Base-by-base conservation (phyloP, 2,888 invertebrate genomes). In the Tiliacea aurago region DNA sequence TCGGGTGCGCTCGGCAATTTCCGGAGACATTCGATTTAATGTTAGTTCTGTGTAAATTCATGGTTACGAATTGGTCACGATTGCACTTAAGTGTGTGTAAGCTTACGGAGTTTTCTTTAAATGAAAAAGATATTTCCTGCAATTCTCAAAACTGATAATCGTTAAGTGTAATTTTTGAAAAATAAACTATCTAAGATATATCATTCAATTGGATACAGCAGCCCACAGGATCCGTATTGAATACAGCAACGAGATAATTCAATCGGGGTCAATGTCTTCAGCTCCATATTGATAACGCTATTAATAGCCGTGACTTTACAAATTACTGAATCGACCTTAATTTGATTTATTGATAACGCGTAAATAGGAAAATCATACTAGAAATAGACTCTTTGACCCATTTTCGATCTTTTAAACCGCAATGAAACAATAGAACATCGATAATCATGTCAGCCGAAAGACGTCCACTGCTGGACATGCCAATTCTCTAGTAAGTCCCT, bases 201-300 rank as follows among this genome's bases (percentile, higher is more conserved):
- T 33, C 2, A 53, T 76, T 58, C 28, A 37, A 58, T 63, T 51
- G 49, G 20, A 59, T 20, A 61, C 23, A 45, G 33, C 51, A 15
- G 33, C 56, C 11, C 41, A 66, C 47, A 67, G 78, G 83, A 77
- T 77, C 47, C 5, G 11, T 67, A 59, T 73, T 70, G 64, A 71
- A 61, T 41, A 68, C 67, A 70, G 58, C 23, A 63, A 53, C 63
- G n/a, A 85, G 80, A 75, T 83, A 75, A 78, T 82, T 68, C 41
- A 73, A 76, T 76, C 65, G 63, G 68, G 76, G 76, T 86, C 86
- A 84, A 76, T 80, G 81, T 70, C 71, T 86, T 78, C 53, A 76
- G 73, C 67, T 85, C 49, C 20, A 65, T 69, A 73, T 70, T 67
- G 74, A 80, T 77, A 77, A 43, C n/a, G 69, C 63, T 85, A 80